phyloP scores from a whole-genome alignment of 1,140 invertebrate species.

The Diorhabda carinulata region DNA sequence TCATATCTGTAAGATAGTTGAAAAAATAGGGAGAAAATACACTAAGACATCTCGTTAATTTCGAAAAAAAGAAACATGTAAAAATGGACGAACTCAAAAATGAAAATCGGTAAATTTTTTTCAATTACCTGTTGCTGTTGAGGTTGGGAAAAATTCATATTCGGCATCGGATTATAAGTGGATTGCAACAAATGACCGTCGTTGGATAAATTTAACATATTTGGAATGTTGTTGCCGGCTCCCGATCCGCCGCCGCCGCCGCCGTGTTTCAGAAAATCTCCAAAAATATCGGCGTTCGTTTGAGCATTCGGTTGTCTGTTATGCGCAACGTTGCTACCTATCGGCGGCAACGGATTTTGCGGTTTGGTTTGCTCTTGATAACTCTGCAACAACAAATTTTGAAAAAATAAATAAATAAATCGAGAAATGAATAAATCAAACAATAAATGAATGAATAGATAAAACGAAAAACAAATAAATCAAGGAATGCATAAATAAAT shows the following conservation, averaged over 20 bases:
- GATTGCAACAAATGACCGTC: slow-evolving; percentile 41
- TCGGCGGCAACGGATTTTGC: slow-evolving; percentile 39
- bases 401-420: too few relatives aligned
- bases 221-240: slow-evolving; percentile 38
- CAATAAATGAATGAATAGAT: too few relatives aligned
- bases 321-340: slow-evolving; percentile 40
- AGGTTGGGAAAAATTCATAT: slow-evolving; percentile 49
- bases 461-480: too few relatives aligned
- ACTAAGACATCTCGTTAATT: too few relatives aligned
- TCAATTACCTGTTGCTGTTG: slow-evolving; percentile 38
- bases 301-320: slow-evolving; percentile 31
- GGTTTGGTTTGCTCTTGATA: slow-evolving; percentile 39
- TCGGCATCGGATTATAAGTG: slow-evolving; percentile 43
- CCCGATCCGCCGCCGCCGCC: neutral
- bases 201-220: slow-evolving; percentile 48
- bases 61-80: too few relatives aligned
- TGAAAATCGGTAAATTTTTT: neutral
- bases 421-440: too few relatives aligned
- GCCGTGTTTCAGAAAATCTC: slow-evolving; percentile 36
- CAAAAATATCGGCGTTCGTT: slow-evolving; percentile 34
- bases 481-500: too few relatives aligned
- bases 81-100: neutral
- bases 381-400: neutral
- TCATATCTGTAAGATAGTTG: too few relatives aligned
- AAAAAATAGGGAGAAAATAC: too few relatives aligned